phyloP scores from a whole-genome alignment of 2,888 invertebrate species.

The Conomelus anceps region DNA sequence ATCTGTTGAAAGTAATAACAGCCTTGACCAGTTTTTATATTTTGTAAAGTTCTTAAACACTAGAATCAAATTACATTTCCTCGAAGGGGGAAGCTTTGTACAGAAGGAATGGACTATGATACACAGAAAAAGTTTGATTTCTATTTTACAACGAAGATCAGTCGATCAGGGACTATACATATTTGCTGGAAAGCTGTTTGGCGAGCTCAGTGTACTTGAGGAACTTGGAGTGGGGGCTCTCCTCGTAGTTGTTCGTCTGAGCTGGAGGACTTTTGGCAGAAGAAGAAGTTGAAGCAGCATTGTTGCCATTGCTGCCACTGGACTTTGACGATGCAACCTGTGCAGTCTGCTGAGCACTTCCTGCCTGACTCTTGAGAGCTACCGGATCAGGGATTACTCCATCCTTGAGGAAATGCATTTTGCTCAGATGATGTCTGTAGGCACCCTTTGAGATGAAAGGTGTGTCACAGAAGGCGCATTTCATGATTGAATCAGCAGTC shows the following conservation, averaged over 20 bases:
- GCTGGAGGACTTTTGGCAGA: slow-evolving; percentile 34
- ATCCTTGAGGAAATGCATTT: slow-evolving; percentile 92
- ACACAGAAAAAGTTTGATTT: slow-evolving; percentile 22
- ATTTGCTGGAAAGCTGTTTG: slow-evolving; percentile 95
- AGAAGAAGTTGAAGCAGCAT: slow-evolving; percentile 35
- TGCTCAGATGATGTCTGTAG: slow-evolving; percentile 90
- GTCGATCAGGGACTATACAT: slow-evolving; percentile 55
- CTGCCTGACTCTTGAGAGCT: slow-evolving; percentile 42
- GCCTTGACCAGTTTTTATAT: neutral
- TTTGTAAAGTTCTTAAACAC: neutral
- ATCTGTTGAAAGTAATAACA: neutral
- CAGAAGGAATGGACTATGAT: slow-evolving; percentile 31
- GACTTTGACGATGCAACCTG: slow-evolving; percentile 30
- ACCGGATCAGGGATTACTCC: slow-evolving; percentile 75
- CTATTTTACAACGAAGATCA: slow-evolving; percentile 28
- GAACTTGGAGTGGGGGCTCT: slow-evolving; percentile 94
- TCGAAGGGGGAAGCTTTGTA: slow-evolving; percentile 25
- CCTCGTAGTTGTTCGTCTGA: slow-evolving; percentile 54
- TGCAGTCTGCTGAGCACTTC: slow-evolving; percentile 46
- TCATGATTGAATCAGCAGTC: slow-evolving; percentile 81
- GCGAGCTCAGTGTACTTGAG: slow-evolving; percentile 97
- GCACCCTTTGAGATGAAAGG: slow-evolving; percentile 95
- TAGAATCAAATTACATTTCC: neutral
- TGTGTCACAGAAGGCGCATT: slow-evolving; percentile 91
- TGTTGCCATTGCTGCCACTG: slow-evolving; percentile 21